Conservation (phyloP, 1,140 invertebrate species). For the Lanistes nyassanus region DNA sequence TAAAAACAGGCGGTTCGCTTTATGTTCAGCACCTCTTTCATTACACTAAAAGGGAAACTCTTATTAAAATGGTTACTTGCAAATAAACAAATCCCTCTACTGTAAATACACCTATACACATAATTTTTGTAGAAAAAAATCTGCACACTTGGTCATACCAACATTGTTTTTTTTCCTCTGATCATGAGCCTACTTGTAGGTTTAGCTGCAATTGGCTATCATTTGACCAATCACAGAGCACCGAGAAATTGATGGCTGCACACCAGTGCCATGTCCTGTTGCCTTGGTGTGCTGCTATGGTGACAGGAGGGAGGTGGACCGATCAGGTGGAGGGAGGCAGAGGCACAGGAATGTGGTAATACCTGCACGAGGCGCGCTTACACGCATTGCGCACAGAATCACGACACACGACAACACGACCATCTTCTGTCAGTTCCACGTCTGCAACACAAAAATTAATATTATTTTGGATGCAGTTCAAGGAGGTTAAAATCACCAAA, state of each 20-base stretch:
- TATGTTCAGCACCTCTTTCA: too few relatives aligned
- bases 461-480: too few relatives aligned
- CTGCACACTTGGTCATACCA: constrained; percentile 22
- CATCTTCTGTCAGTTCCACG: constrained; percentile 70
- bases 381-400: constrained; percentile 92
- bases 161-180: constrained; percentile 19
- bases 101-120: background rate
- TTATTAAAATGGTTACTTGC: too few relatives aligned
- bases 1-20: too few relatives aligned
- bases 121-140: constrained; percentile 1
- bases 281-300: background rate
- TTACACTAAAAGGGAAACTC: too few relatives aligned
- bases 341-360: constrained; percentile 62
- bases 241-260: constrained; percentile 11
- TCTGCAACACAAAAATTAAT: constrained; percentile 13
- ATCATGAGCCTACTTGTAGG: constrained; percentile 19
- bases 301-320: constrained; percentile 9
- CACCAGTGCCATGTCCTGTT: constrained; percentile 16
- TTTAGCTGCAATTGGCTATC: constrained; percentile 12
- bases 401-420: constrained; percentile 92
- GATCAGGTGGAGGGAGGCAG: constrained; percentile 48
- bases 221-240: constrained; percentile 19
- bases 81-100: too few relatives aligned
- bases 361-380: constrained; percentile 90
- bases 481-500: too few relatives aligned